Evolutionary conservation across 2,888 invertebrate species (phyloP).

Genomic region (Epistrophe grossulariae): DNA sequence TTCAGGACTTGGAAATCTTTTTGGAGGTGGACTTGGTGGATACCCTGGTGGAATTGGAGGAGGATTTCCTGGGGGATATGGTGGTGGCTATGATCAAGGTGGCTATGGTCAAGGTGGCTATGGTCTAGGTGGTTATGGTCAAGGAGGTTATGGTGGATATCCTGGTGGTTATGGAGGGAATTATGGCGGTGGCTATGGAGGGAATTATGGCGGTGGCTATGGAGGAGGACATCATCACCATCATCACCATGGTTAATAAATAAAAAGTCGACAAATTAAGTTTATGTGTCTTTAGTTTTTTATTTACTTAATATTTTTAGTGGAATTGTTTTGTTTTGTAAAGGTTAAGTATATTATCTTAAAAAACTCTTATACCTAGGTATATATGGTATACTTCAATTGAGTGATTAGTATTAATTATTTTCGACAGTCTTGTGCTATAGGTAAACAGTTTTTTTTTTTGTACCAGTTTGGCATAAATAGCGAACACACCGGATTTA

Average conservation of each 20-base stretch:
- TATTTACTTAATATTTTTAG: no score
- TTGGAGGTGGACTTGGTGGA: conserved; percentile 10
- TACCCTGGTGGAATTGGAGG: conserved; percentile 6
- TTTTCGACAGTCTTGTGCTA: no score
- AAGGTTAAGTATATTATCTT: no score
- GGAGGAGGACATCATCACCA: conserved; percentile 2
- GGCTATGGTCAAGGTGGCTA: conserved; percentile 4
- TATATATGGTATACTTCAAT: no score
- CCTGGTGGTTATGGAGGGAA: conserved; percentile 10
- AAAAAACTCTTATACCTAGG: no score
- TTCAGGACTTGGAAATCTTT: neutral
- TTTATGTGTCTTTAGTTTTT: neutral
- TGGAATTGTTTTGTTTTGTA: no score
- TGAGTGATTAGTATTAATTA: no score
- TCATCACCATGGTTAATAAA: conserved; percentile 4
- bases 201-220: conserved; percentile 6
- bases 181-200: neutral
- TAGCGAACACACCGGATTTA: no score
- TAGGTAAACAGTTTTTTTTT: no score
- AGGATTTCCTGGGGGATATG: conserved; percentile 13
- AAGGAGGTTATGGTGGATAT: neutral
- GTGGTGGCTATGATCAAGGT: neutral
- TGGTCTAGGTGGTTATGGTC: no score
- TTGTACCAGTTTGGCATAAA: no score
- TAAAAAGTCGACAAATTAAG: neutral